Evolutionary conservation across 1,140 invertebrate genomes (phyloP).

Genomic region (Tetranychus urticae): DNA sequence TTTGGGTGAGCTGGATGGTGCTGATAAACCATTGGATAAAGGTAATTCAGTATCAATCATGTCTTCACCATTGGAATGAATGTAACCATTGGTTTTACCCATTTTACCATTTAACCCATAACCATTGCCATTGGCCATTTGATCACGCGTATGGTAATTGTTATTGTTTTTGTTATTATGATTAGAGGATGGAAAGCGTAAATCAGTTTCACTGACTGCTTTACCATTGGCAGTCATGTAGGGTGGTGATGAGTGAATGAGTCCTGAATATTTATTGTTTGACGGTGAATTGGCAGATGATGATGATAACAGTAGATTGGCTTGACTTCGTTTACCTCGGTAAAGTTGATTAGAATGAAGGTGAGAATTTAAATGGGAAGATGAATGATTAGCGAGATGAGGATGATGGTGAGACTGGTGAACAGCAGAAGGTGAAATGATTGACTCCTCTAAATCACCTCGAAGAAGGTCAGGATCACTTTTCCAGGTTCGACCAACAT

Average conservation of each 20-base stretch:
- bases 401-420: neutral
- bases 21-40: neutral
- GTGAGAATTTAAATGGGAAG: neutral
- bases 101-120: neutral
- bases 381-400: neutral
- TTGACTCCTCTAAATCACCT: neutral
- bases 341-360: neutral
- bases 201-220: conserved; percentile 1
- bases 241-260: neutral
- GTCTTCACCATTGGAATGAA: neutral
- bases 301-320: too few species aligned
- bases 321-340: too few species aligned
- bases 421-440: too few species aligned
- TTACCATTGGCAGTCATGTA: neutral
- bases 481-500: conserved; percentile 1
- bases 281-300: neutral
- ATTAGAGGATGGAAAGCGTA: neutral
- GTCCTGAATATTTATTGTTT: neutral
- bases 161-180: neutral
- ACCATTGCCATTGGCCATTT: neutral
- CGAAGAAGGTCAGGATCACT: conserved; percentile 4
- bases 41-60: neutral
- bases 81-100: neutral
- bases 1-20: conserved; percentile 11
- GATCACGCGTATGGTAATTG: neutral